Evolutionary conservation across 1,140 invertebrate genomes (phyloP), one percentile per base, ranked within the genome.

Genomic region (Camponotus vicinus): DNA sequence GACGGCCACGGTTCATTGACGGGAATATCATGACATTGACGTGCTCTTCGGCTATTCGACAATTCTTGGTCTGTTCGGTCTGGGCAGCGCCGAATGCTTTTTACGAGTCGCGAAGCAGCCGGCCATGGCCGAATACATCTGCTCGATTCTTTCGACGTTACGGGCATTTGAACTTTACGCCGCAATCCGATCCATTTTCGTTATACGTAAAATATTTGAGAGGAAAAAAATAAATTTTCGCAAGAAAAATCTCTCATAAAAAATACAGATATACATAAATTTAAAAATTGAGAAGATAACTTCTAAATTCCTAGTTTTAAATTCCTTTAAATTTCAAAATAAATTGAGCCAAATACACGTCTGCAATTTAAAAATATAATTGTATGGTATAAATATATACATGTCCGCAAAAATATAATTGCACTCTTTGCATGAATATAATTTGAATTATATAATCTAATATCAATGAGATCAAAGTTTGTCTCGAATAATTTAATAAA

Each of bases 91-190:
- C 42, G 18, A 73, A 37, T n/a, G 15, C 32, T 7, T 79, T 78
- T 45, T 64, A 52, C n/a, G 27, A 73, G 32, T 6, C 45, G 32
- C 70, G 49, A 37, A 27, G 34, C 63, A 52, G 34, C 64, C 55
- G 71, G 27, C 69, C 21, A 49, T 52, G 67, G 49, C 37, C 63
- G 34, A 69, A 27, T 21, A 79, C 76, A 66, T 67, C 77, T 79
- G 77, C 64, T 55, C 52, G 13, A 79, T 27, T n/a, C 27, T 71
- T 34, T 57, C 18, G 32, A 34, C 45, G 49, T 73, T 37, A 34
- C 9, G 32, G n/a, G 9, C 15, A 34, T 69, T 79, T 40, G 27
- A 79, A 32, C 32, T 40, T 5, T 67, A 63, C 37, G 34, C 4
- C 64, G 15, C 27, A n/a, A 8, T 79, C 34, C 18, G 18, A 21